A percentile compares a stretch with the other conserved stretches of the same genome.
These are phyloP conservation scores for Yoshiicerus persimilis DNA, from an alignment of 1,140 invertebrate genomes.

Conservation along the genomic window DNA sequence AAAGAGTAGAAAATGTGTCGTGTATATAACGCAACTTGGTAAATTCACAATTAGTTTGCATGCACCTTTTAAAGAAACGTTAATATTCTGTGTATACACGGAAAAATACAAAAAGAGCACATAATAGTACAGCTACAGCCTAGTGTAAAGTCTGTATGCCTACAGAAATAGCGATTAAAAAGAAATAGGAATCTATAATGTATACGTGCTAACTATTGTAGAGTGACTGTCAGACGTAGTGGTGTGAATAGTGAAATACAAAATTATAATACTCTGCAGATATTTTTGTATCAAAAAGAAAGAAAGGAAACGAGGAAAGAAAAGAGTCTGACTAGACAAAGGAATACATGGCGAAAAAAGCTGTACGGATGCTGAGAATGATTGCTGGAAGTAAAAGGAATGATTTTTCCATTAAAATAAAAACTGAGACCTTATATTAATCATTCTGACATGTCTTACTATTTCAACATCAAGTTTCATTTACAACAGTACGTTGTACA, in stretches of 20 bases:
- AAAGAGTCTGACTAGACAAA: background rate
- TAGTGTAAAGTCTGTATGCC: too few relatives aligned
- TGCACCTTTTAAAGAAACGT: background rate
- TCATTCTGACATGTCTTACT: background rate
- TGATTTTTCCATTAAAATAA: background rate
- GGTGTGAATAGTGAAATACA: background rate
- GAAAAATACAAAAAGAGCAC: background rate
- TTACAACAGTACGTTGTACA: background rate
- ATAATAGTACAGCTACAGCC: too few relatives aligned
- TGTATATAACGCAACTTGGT: background rate
- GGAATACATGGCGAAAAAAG: background rate
- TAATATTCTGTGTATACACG: background rate
- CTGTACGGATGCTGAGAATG: background rate
- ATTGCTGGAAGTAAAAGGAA: background rate
- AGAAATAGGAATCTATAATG: background rate
- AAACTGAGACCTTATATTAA: slow-evolving; percentile 1
- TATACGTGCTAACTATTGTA: background rate
- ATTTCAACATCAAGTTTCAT: background rate
- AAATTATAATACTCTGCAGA: background rate
- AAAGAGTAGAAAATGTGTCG: background rate
- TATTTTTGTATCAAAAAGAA: background rate
- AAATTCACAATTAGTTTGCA: background rate
- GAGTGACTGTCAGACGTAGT: background rate
- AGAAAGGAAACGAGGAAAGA: background rate
- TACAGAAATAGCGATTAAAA: background rate